Base-by-base conservation (phyloP, 2,888 invertebrate species). In the Tortricodes alternella region DNA sequence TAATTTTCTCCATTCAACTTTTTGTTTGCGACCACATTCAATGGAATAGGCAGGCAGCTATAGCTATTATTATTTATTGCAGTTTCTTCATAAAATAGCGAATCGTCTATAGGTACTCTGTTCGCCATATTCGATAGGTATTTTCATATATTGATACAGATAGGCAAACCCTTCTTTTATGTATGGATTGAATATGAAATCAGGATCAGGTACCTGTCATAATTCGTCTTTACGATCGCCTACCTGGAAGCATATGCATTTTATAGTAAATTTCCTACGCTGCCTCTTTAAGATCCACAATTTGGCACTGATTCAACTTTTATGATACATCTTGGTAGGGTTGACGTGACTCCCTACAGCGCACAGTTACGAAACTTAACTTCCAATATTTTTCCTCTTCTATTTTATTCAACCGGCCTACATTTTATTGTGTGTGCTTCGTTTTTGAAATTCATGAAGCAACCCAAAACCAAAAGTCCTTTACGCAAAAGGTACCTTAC, bases 1-100 rank as follows among this genome's bases (percentile, higher is more conserved):
- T 79, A 81, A 83, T 85, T 80, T 74, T 71, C 74, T 75, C 66
- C 62, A 65, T 68, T 60, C 63, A 55, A 70, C 67, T 74, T 83
- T 83, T 86, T 80, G 75, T 76, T n/a, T 65, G 62, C 62, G 43
- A 68, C 67, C 74, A 59, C 66, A 71, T 70, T 70, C 57, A 70
- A 73, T 65, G 65, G 62, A 73, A 74, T 70, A 71, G 72, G 67
- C 63, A 58, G 62, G 61, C 73, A 70, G 65, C 66, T 59, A 61
- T 60, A 59, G 62, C 41, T 11, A 29, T 29, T 61, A n/a, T n/a
- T n/a, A n/a, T n/a, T n/a, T n/a, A n/a, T n/a, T n/a, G n/a, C n/a
- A n/a, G n/a, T n/a, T n/a, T n/a, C n/a, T n/a, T n/a, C n/a, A n/a
- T n/a, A n/a, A n/a, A n/a, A n/a, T n/a, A n/a, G n/a, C n/a, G n/a